A percentile compares a stretch with the other conserved stretches of the same genome.
Evolutionary conservation across 2,888 invertebrate genomes (phyloP).

Genomic region (Seira sanloemensis): DNA sequence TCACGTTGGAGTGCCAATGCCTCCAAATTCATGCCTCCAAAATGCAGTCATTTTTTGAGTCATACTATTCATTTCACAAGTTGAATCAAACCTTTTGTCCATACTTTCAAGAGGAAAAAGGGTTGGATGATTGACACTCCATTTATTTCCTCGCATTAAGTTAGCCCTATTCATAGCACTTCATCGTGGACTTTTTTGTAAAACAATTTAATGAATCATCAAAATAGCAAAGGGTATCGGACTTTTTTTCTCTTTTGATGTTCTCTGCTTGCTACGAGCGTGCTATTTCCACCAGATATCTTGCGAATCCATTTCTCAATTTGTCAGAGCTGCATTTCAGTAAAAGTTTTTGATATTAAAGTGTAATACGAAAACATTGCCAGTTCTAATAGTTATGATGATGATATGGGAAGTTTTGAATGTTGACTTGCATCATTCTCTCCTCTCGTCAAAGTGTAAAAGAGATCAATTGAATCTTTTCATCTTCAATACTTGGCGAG

Average conservation of each 20-base stretch:
- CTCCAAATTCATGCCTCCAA: too few species aligned
- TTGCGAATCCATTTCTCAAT: neutral
- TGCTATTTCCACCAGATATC: too few species aligned
- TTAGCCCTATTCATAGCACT: too few species aligned
- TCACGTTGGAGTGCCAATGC: too few species aligned
- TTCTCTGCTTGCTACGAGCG: neutral
- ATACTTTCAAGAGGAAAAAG: too few species aligned
- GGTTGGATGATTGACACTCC: neutral
- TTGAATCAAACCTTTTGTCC: too few species aligned
- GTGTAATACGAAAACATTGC: too few species aligned
- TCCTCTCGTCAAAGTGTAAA: neutral
- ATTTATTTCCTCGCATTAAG: constrained; percentile 3
- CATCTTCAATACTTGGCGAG: too few species aligned
- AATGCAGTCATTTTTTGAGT: neutral
- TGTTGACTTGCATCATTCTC: constrained; percentile 8
- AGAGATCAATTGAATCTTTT: too few species aligned
- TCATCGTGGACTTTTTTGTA: neutral
- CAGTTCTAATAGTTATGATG: neutral
- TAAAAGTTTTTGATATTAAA: constrained; percentile 5
- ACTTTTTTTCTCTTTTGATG: neutral
- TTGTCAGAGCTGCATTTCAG: neutral
- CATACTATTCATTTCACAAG: neutral
- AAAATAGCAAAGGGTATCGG: constrained; percentile 1
- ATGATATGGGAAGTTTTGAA: neutral
- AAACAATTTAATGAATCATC: constrained; percentile 11